phyloP scores from a whole-genome alignment of 2,113 vertebrate genomes.

The Syrrhaptes paradoxus region DNA sequence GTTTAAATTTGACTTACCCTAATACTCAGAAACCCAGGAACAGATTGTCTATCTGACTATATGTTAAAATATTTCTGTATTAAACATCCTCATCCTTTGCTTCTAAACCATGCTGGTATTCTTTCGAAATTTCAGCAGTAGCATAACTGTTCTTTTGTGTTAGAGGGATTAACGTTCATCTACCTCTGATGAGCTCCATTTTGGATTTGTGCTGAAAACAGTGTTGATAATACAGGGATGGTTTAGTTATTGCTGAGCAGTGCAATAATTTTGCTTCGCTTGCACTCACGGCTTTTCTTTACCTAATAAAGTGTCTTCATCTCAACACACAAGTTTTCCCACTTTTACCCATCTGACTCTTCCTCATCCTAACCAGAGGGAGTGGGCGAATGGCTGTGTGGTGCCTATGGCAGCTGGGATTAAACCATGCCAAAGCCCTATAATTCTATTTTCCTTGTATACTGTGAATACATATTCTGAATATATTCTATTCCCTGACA shows the following conservation, averaged over 20 bases:
- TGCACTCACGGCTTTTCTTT: fast-evolving
- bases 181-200: neutral
- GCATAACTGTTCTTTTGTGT: neutral
- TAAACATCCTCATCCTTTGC: neutral
- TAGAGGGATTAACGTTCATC: neutral
- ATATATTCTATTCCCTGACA: neutral
- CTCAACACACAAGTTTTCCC: neutral
- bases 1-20: neutral
- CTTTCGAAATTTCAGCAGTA: neutral
- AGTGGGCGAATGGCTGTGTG: fast-evolving
- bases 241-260: neutral
- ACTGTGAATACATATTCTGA: neutral
- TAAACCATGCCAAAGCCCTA: neutral
- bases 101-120: neutral
- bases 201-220: no score
- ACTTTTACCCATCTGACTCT: no score
- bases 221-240: neutral
- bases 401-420: neutral
- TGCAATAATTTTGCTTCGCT: neutral
- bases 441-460: neutral
- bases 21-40: neutral
- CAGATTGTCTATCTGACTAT: neutral
- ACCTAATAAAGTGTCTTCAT: neutral
- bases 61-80: neutral
- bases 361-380: no score